Evolutionary conservation across 2,888 invertebrate genomes (phyloP).

Genomic region (Noctua janthe): DNA sequence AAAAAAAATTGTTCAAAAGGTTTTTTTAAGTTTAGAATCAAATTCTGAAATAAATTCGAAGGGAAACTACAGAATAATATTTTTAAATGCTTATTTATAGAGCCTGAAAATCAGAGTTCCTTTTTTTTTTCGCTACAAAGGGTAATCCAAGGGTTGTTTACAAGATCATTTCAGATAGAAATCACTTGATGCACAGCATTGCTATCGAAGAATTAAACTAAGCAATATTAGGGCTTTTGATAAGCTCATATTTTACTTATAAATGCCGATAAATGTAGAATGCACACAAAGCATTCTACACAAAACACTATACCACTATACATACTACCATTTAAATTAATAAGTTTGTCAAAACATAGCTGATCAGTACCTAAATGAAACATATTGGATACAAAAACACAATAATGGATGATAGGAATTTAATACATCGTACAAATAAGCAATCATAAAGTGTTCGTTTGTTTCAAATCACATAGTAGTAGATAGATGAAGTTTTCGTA

Average conservation of each 20-base stretch:
- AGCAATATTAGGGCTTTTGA: not conserved
- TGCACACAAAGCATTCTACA: not conserved
- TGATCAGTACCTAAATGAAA: not conserved
- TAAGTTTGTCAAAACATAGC: not conserved
- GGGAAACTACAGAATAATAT: not conserved
- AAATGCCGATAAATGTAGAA: not conserved
- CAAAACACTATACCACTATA: not conserved
- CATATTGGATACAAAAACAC: not conserved
- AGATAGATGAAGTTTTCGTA: not conserved
- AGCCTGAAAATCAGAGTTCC: not conserved
- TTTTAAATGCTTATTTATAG: slow-evolving; percentile 19
- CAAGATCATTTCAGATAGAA: not conserved
- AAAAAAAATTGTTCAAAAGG: slow-evolving; percentile 5
- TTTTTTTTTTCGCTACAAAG: not conserved
- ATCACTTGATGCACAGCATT: not conserved
- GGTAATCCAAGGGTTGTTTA: not conserved
- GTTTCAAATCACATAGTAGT: slow-evolving; percentile 2
- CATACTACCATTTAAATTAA: slow-evolving; percentile 11
- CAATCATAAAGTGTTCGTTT: not conserved
- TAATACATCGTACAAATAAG: not conserved
- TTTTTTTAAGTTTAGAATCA: not conserved
- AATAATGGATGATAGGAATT: not conserved
- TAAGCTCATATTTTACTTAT: not conserved
- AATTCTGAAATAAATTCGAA: slow-evolving; percentile 1
- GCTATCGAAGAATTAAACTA: not conserved